Percentiles rank a stretch among this genome's conserved stretches.
Evolutionary conservation across 2,888 invertebrate species (phyloP).

Genomic region (Encarsia formosa): DNA sequence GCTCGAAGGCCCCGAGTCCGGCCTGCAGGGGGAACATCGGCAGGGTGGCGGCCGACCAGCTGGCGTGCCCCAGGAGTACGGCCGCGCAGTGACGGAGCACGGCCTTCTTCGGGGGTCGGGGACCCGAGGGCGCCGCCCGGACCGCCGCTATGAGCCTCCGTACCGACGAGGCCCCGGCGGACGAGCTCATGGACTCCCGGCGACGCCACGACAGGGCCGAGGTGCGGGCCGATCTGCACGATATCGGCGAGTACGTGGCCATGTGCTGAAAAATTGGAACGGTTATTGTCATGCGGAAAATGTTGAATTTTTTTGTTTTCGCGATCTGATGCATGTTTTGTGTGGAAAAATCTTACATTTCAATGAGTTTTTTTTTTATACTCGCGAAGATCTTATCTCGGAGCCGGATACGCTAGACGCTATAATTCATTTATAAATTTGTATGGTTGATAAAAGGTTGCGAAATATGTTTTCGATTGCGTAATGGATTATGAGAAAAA

Average conservation of each 20-base stretch:
- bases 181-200: conserved; percentile 55
- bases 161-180: conserved; percentile 63
- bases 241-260: conserved; percentile 61
- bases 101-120: conserved; percentile 43
- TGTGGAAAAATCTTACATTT: no score
- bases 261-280: conserved; percentile 53
- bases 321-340: no score
- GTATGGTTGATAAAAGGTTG: no score
- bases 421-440: no score
- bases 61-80: conserved; percentile 56
- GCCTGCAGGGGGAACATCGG: conserved; percentile 60
- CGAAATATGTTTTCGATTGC: no score
- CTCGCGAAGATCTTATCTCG: no score
- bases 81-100: conserved; percentile 49
- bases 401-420: no score
- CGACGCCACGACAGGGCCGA: conserved; percentile 54
- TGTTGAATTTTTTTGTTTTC: not conserved
- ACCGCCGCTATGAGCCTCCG: conserved; percentile 64
- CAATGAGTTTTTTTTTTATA: no score
- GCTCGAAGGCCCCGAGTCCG: conserved; percentile 48
- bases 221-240: conserved; percentile 50
- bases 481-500: no score
- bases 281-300: not conserved
- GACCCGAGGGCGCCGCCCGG: conserved; percentile 43
- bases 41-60: conserved; percentile 63